A percentile compares a stretch with the other conserved stretches of the same genome.
Evolutionary conservation across 2,797 vertebrate genomes (phyloP).

Genomic region (Macroramphosus scolopax): DNA sequence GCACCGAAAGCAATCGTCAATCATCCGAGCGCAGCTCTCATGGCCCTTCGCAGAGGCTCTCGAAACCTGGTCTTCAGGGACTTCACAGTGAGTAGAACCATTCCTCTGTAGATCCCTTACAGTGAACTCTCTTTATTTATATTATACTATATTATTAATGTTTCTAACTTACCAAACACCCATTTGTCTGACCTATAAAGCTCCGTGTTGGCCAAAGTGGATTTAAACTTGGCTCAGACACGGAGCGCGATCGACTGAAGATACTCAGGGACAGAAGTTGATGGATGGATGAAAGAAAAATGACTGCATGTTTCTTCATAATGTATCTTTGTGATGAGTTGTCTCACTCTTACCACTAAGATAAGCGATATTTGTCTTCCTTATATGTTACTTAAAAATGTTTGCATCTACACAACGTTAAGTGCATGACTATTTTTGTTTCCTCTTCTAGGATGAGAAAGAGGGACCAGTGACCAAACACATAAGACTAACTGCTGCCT

Average conservation of each 20-base stretch:
- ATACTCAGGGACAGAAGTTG: too few species aligned
- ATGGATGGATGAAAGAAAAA: too few species aligned
- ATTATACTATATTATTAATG: too few species aligned
- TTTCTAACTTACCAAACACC: too few species aligned
- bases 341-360: too few species aligned
- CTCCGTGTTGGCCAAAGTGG: background rate
- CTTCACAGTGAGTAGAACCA: constrained; percentile 88
- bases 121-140: background rate
- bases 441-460: constrained; percentile 88
- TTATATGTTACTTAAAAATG: too few species aligned
- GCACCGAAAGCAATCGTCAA: constrained; percentile 97
- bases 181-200: constrained; percentile 12
- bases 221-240: constrained; percentile 16
- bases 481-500: constrained; percentile 99
- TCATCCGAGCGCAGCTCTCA: constrained; percentile 97
- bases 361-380: too few species aligned
- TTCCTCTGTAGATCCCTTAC: background rate
- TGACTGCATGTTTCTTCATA: too few species aligned
- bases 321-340: too few species aligned
- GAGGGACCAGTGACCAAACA: constrained; percentile 99
- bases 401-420: too few species aligned
- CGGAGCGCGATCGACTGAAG: too few species aligned
- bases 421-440: too few species aligned
- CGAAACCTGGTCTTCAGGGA: constrained; percentile 99
- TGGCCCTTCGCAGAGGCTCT: constrained; percentile 96